These are phyloP conservation scores for Brienomyrus longianalis DNA, from an alignment of 2,113 vertebrate genomes.

Conservation along the genomic window DNA sequence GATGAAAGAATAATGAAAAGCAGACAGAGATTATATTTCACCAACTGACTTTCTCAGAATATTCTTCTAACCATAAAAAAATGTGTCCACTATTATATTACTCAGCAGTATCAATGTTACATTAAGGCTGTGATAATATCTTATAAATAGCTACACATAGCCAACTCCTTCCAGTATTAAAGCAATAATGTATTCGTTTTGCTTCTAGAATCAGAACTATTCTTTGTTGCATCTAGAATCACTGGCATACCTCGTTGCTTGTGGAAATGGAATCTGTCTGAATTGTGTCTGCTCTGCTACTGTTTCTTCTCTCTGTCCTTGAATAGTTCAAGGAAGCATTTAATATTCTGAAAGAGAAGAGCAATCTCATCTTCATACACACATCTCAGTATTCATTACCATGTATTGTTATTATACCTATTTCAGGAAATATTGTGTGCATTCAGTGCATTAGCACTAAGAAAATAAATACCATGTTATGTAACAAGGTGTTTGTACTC, in stretches of 20 bases:
- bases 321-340: not conserved
- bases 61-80: not conserved
- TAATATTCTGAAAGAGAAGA: conserved; percentile 13
- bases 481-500: not conserved
- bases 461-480: not conserved
- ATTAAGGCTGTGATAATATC: not conserved
- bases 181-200: not conserved
- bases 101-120: not conserved
- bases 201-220: not conserved
- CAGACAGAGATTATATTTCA: not conserved
- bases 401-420: not conserved
- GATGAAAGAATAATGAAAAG: conserved; percentile 9
- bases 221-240: not conserved
- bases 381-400: not conserved
- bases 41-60: not conserved
- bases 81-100: not conserved
- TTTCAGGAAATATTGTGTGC: not conserved
- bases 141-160: not conserved
- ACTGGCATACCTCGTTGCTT: conserved; percentile 44
- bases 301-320: conserved; percentile 30
- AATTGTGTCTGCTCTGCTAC: conserved; percentile 45
- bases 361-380: not conserved
- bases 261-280: conserved; percentile 34
- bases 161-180: not conserved
- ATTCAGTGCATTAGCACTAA: not conserved